These are phyloP conservation scores for Lacerta agilis DNA, from an alignment of 2,797 vertebrate genomes.

Conservation along the genomic window DNA sequence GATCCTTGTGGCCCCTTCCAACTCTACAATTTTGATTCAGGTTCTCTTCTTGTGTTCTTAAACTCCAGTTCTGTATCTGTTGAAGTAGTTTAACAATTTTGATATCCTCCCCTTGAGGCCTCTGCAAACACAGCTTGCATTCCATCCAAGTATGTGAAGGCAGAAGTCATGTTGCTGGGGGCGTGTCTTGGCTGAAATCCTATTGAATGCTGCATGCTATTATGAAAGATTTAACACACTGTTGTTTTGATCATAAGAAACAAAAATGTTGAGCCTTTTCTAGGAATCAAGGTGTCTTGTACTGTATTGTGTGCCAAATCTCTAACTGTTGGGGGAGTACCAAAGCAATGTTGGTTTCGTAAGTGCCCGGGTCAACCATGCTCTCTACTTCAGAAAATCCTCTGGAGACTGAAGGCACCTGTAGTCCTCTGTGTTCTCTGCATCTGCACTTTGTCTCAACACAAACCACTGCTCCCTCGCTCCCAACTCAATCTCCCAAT, in stretches of 20 bases:
- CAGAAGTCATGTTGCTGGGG: background rate
- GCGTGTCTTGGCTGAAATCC: background rate
- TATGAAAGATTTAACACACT: background rate
- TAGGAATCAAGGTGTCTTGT: background rate
- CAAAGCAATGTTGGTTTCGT: background rate
- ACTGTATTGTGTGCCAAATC: background rate
- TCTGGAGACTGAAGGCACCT: background rate
- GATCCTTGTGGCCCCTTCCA: background rate
- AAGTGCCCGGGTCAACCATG: background rate
- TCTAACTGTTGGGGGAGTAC: background rate
- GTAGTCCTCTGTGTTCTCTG: background rate
- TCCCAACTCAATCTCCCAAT: background rate
- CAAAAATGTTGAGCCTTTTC: background rate
- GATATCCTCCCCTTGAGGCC: background rate
- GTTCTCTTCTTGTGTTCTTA: background rate
- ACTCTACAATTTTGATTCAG: background rate
- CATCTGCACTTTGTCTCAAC: background rate
- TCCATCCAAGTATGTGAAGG: background rate
- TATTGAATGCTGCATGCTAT: background rate
- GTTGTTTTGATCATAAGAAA: background rate
- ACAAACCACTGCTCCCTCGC: background rate
- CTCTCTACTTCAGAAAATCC: background rate
- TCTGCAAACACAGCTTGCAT: constrained; percentile 11
- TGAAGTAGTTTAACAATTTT: constrained; percentile 1
- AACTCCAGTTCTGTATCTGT: background rate